Evolutionary conservation across 2,797 vertebrate species (phyloP).

Genomic region (Enteromius paludinosus): DNA sequence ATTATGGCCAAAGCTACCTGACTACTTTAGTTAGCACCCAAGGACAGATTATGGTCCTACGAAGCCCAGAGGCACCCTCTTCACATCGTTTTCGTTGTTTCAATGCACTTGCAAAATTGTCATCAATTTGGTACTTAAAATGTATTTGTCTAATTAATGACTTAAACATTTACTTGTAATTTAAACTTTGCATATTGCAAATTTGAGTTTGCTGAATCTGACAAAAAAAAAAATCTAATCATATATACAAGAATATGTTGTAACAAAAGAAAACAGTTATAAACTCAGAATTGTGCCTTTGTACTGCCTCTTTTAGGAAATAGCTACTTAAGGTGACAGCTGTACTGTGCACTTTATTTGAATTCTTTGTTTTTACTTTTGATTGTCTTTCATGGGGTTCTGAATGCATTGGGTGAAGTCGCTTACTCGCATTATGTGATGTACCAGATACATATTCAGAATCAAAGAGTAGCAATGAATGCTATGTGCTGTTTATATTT

Average conservation of each 20-base stretch:
- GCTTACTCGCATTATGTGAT: not conserved
- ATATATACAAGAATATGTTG: not conserved
- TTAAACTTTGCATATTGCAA: not conserved
- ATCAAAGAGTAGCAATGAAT: constrained; percentile 12
- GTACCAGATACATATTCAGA: constrained; percentile 43
- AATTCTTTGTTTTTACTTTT: not conserved
- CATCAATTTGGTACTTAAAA: not conserved
- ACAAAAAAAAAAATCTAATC: not conserved
- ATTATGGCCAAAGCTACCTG: not conserved
- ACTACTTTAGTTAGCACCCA: not conserved
- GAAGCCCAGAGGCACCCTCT: not conserved
- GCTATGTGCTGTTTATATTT: constrained; percentile 32
- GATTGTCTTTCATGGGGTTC: constrained; percentile 24
- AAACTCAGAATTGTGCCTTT: not conserved
- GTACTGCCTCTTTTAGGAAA: not conserved
- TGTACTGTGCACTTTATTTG: not conserved
- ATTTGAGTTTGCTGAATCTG: not conserved
- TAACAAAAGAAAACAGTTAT: not conserved
- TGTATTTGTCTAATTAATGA: not conserved
- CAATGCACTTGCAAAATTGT: constrained; percentile 7
- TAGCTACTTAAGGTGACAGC: not conserved
- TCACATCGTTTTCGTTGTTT: not conserved
- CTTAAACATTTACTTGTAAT: not conserved
- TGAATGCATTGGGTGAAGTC: constrained; percentile 8
- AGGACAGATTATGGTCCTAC: not conserved